Evolutionary conservation across 2,113 vertebrate genomes (phyloP), one percentile per base, ranked within the genome.

Genomic region (Carlito syrichta): DNA sequence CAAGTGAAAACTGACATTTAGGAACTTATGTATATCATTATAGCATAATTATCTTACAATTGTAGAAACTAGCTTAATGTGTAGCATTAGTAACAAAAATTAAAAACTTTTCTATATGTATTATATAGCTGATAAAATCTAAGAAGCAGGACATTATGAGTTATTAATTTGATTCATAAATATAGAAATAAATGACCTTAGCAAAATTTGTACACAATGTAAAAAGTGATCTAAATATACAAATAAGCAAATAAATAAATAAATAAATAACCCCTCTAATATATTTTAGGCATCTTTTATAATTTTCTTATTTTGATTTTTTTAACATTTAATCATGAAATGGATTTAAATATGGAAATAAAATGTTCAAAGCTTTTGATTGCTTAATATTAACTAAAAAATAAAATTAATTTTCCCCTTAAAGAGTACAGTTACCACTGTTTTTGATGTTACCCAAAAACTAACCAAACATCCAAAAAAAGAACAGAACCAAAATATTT

Each of bases 1-100:
- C 3, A 88, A 25, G 92, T 74, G 0, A 94, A 95, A 85, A 86
- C 1, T 56, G 86, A 50, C 54, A 87, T 22, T 81, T 86, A 95
- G 16, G 0, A 48, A 97, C 58, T 93, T 87, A 93, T 95, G 43
- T 3, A 92, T 95, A 95, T 5, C 17, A n/a, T 5, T 91, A 78
- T 22, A 96, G 45, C n/a, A 73, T 96, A 32, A 95, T 97, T 98
- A 91, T 98, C 90, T 96, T 96, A 45, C 84, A 97, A 97, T 97
- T 98, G 85, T 89, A 96, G 8, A 48, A 96, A 52, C 45, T 92
- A 52, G 43, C 89, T 97, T 96, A 74, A 73, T 73, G 71, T n/a
- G 90, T 90, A 84, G 0, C 13, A 97, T 96, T 95, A 78, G 48
- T 97, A 96, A 73, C 1, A 81, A 87, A 11, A 97, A 96, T 94